Conservation (phyloP, 2,888 invertebrate species). For the Polymixis lichenea region DNA sequence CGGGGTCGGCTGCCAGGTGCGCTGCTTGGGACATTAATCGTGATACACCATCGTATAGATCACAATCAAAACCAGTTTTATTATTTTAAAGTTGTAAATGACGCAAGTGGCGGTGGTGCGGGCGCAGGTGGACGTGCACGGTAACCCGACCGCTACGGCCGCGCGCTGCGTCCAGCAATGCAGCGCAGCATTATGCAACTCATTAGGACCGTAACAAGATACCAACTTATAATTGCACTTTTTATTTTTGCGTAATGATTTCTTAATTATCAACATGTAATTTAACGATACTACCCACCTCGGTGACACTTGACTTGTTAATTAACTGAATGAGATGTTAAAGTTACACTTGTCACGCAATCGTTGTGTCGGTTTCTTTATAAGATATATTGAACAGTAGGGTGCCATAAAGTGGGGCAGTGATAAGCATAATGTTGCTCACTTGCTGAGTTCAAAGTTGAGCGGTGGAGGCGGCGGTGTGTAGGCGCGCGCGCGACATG, state of each 20-base stretch:
- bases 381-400: slow-evolving; percentile 27
- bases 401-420: slow-evolving; percentile 37
- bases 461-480: slow-evolving; percentile 55
- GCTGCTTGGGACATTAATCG: slow-evolving; percentile 85
- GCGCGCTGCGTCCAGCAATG: slow-evolving; percentile 65
- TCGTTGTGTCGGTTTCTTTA: slow-evolving; percentile 44
- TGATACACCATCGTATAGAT: slow-evolving; percentile 88
- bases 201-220: slow-evolving; percentile 53
- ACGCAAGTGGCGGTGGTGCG: slow-evolving; percentile 86
- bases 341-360: slow-evolving; percentile 19
- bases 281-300: slow-evolving; percentile 35
- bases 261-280: slow-evolving; percentile 41
- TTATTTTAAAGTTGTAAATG: slow-evolving; percentile 90
- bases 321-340: slow-evolving; percentile 37
- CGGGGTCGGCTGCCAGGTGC: slow-evolving; percentile 86
- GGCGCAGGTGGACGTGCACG: slow-evolving; percentile 85
- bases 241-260: slow-evolving; percentile 47
- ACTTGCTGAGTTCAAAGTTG: slow-evolving; percentile 55
- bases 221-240: slow-evolving; percentile 47
- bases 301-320: slow-evolving; percentile 29
- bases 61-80: slow-evolving; percentile 90
- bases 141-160: slow-evolving; percentile 77
- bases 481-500: slow-evolving; percentile 69
- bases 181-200: slow-evolving; percentile 53
- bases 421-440: slow-evolving; percentile 40